Base-by-base conservation (phyloP, 2,888 invertebrate species). In the Tolmerus cingulatus region DNA sequence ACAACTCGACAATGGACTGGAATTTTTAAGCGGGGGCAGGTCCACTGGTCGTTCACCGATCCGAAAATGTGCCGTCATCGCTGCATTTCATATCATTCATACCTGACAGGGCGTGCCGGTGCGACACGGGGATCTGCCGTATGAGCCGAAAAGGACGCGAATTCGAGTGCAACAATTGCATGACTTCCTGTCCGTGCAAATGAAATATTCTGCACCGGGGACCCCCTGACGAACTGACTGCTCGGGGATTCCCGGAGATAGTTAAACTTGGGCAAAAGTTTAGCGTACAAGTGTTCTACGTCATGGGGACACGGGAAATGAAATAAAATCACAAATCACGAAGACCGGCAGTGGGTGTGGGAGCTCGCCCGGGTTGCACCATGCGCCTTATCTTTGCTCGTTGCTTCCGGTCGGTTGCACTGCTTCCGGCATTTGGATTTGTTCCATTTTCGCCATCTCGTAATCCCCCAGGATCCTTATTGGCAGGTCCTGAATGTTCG, bases 351-450 rank as follows among this genome's bases (percentile, higher is more conserved):
- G 19, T 27, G 23, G 27, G 9, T 66, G 23, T 66, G 66, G 66
- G 66, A 23, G 66, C 9, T n/a, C n/a, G 5, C 66, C 23, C 27
- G 23, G n/a, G 23, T 23, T 79, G 79, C 30, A 51, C 51, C 51
- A 55, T 30, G 79, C 51, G 79, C 79, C 51, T 51, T 79, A 79
- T 79, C 79, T 46, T 55, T 27, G 51, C 51, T 51, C 51, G 23
- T 51, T 79, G 79, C 51, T 79, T 79, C 79, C 79, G 79, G 79
- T 27, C 30, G 66, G 66, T 66, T 66, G 66, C 66, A 27, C 23
- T 66, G 27, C 27, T 66, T 66, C 66, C 66, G 66, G 66, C 66
- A 66, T 66, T 66, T 66, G 66, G 66, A 66, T 66, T 66, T 66
- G 23, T 66, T 66, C 66, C 66, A 66, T 66, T 66, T 66, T 23